Evolutionary conservation across 2,888 invertebrate genomes (phyloP), one percentile per base, ranked within the genome.

Genomic region (Drosophila vallismaia): DNA sequence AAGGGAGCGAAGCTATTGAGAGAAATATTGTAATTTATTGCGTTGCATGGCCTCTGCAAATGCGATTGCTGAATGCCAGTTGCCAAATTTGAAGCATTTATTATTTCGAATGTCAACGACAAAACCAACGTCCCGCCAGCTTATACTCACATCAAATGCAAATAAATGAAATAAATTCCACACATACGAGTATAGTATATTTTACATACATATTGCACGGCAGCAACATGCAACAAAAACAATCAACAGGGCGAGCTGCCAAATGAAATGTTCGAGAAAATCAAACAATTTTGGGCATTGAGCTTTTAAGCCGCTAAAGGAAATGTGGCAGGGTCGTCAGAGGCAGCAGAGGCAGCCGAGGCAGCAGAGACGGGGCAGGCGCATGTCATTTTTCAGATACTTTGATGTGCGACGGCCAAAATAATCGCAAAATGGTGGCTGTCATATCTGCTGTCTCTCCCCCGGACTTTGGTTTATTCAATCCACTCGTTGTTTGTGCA

Each of bases 221-320:
- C 24, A 44, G 26, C 45, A 67, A 45, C 48, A 28, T 46, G 14
- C 28, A 48, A 12, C 26, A 26, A 40, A 24, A 38, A 52, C 48
- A 64, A 29, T 51, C 56, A 42, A 38, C 28, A 12, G 48, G 57
- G 48, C 57, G 48, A 48, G 52, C 58, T 68, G 69, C 69, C 69
- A 71, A 70, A 70, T 63, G 62, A 71, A 73, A 75, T 69, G 55
- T 58, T 66, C 44, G 60, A 62, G 64, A 75, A 79, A 84, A 75
- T 84, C 79, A 77, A 84, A 84, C 73, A 77, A 77, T 75, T 74
- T 74, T 66, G 73, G 72, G 73, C 70, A 76, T 74, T 82, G 85
- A 85, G 82, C 82, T 70, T 71, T 82, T 82, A 82, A 82, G 85
- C 85, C 76, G 77, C 79, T 70, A 73, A 73, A 36, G 52, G 42